Conservation (phyloP, 2,888 invertebrate genomes). For the Sphaeridia pumilis region DNA sequence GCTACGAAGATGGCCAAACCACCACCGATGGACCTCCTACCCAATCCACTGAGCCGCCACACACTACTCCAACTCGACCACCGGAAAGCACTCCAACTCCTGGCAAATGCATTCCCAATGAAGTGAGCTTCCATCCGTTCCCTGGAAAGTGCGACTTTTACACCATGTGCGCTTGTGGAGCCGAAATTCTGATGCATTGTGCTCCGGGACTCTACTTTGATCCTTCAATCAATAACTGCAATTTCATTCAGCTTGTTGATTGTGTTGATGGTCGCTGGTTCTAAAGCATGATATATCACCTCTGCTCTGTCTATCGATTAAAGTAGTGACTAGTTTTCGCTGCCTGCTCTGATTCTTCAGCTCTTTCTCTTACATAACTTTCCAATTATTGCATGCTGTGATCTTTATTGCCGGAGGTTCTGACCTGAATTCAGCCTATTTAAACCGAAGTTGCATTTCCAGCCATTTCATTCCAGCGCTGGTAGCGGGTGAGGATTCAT, state of each 20-base stretch:
- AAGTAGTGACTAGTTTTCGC: too few relatives aligned
- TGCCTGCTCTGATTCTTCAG: too few relatives aligned
- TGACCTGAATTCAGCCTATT: too few relatives aligned
- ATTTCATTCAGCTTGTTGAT: conserved; percentile 27
- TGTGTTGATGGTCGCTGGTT: conserved; percentile 13
- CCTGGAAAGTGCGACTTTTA: conserved; percentile 22
- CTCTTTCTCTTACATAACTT: too few relatives aligned
- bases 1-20: conserved; percentile 10
- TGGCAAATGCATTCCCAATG: conserved; percentile 19
- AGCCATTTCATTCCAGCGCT: too few relatives aligned
- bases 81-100: conserved; percentile 13
- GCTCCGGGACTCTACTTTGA: conserved; percentile 27
- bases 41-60: not conserved
- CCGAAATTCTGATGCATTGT: conserved; percentile 22
- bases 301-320: too few relatives aligned
- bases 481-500: too few relatives aligned
- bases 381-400: too few relatives aligned
- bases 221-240: conserved; percentile 21
- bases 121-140: conserved; percentile 22
- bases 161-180: conserved; percentile 27
- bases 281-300: conserved; percentile 77
- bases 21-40: too few relatives aligned
- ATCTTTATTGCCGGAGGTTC: too few relatives aligned
- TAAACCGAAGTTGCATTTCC: too few relatives aligned
- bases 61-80: not conserved